Conservation (phyloP, 2,888 invertebrate genomes). For the Altica lythri region DNA sequence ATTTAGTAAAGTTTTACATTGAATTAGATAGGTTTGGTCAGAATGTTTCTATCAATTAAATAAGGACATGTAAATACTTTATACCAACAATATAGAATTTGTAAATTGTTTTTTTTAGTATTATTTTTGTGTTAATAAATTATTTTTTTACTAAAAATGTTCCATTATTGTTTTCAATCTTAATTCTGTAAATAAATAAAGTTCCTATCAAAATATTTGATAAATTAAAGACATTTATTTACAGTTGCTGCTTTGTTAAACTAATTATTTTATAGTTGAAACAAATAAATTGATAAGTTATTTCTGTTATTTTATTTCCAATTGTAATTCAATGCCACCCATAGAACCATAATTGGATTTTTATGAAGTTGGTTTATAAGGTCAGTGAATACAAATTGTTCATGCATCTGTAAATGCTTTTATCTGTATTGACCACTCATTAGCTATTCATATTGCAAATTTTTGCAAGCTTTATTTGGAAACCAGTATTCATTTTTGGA, state of each 20-base stretch:
- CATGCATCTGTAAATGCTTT: slow-evolving; percentile 21
- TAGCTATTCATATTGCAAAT: slow-evolving; percentile 26
- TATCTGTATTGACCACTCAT: slow-evolving; percentile 24
- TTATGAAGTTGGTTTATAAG: slow-evolving; percentile 30
- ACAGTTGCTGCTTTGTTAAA: slow-evolving; percentile 24
- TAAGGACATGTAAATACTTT: slow-evolving; percentile 19
- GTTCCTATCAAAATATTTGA: background rate
- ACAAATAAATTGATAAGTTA: slow-evolving; percentile 36
- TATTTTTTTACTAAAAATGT: slow-evolving; percentile 39
- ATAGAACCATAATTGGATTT: slow-evolving; percentile 37
- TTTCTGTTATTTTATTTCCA: slow-evolving; percentile 37
- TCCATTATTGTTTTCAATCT: slow-evolving; percentile 27
- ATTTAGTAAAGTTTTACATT: slow-evolving; percentile 25
- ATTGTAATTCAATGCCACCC: slow-evolving; percentile 38
- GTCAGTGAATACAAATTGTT: slow-evolving; percentile 27
- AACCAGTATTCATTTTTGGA: slow-evolving; percentile 17
- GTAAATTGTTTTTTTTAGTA: slow-evolving; percentile 39
- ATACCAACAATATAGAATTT: slow-evolving; percentile 29
- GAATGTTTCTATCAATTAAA: slow-evolving; percentile 29
- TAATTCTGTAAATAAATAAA: slow-evolving; percentile 2
- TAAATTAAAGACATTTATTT: slow-evolving; percentile 1
- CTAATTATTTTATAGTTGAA: slow-evolving; percentile 31
- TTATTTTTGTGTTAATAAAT: slow-evolving; percentile 42
- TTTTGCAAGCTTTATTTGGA: slow-evolving; percentile 28
- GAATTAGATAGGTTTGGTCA: slow-evolving; percentile 31